A percentile compares a stretch with the other conserved stretches of the same genome.
Conservation (phyloP, 2,113 vertebrate genomes). For the Lates calcarifer region DNA sequence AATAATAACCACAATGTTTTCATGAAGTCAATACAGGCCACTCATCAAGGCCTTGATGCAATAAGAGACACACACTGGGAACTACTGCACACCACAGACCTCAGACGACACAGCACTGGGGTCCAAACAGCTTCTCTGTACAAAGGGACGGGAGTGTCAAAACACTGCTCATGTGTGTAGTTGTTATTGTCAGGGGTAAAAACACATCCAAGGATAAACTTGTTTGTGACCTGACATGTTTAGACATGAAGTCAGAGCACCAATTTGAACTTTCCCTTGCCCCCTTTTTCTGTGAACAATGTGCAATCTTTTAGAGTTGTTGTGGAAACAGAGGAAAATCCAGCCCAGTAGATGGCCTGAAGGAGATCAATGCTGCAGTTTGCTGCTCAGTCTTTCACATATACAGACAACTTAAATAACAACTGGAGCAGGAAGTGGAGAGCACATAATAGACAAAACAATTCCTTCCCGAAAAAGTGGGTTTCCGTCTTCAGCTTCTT, state of each 20-base stretch:
- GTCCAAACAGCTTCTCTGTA: constrained; percentile 30
- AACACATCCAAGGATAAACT: constrained; percentile 16
- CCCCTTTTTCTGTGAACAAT: constrained; percentile 12
- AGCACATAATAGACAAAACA: neutral
- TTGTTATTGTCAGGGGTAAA: neutral
- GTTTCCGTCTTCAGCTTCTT: constrained; percentile 29
- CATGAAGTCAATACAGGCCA: constrained; percentile 54
- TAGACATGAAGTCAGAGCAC: constrained; percentile 21
- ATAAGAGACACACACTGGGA: constrained; percentile 49
- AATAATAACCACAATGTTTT: constrained; percentile 46
- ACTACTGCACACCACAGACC: constrained; percentile 52
- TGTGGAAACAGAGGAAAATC: constrained; percentile 47
- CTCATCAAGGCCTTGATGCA: constrained; percentile 66
- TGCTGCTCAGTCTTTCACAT: constrained; percentile 55
- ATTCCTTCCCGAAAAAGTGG: constrained; percentile 14
- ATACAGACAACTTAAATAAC: constrained; percentile 43
- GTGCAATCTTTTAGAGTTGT: constrained; percentile 30
- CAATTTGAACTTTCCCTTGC: constrained; percentile 6
- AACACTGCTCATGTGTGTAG: neutral
- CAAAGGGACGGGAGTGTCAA: neutral
- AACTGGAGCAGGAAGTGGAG: constrained; percentile 9
- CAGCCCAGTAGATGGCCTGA: constrained; percentile 3
- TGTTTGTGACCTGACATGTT: constrained; percentile 35
- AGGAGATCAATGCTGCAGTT: constrained; percentile 29
- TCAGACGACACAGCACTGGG: constrained; percentile 51